phyloP scores from a whole-genome alignment of 2,888 invertebrate species.

The Epinotia demarniana region DNA sequence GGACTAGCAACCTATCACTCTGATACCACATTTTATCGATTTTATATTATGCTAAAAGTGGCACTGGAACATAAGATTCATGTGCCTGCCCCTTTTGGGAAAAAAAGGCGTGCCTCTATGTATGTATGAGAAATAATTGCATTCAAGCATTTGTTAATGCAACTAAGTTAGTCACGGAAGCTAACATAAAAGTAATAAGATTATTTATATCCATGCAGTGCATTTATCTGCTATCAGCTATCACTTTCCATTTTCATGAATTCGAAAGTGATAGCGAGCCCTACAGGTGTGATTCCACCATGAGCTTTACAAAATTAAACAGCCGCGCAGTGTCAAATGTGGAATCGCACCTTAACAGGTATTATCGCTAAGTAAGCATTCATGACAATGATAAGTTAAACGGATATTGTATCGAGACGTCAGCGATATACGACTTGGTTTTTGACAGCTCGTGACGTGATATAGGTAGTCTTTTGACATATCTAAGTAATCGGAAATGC shows the following conservation, averaged over 20 bases:
- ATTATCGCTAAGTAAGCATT: background rate
- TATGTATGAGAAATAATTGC: background rate
- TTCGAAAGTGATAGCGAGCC: background rate
- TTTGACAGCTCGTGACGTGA: slow-evolving; percentile 1
- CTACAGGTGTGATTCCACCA: background rate
- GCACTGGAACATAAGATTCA: too few species aligned
- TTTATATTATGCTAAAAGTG: too few species aligned
- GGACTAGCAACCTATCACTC: too few species aligned
- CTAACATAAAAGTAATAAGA: background rate
- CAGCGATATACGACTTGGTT: background rate
- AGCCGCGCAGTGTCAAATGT: background rate
- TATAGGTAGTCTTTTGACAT: background rate
- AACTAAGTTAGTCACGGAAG: background rate
- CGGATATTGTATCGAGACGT: slow-evolving; percentile 14
- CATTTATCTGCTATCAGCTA: background rate
- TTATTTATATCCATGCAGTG: background rate
- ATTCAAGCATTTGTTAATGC: background rate
- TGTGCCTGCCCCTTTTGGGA: too few species aligned
- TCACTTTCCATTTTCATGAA: background rate
- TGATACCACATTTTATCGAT: too few species aligned
- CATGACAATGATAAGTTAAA: background rate
- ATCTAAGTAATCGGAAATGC: background rate
- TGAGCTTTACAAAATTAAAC: background rate
- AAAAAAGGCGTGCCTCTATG: too few species aligned
- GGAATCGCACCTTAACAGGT: background rate